Evolutionary conservation across 2,888 invertebrate species (phyloP).

Genomic region (Folsomia candida): DNA sequence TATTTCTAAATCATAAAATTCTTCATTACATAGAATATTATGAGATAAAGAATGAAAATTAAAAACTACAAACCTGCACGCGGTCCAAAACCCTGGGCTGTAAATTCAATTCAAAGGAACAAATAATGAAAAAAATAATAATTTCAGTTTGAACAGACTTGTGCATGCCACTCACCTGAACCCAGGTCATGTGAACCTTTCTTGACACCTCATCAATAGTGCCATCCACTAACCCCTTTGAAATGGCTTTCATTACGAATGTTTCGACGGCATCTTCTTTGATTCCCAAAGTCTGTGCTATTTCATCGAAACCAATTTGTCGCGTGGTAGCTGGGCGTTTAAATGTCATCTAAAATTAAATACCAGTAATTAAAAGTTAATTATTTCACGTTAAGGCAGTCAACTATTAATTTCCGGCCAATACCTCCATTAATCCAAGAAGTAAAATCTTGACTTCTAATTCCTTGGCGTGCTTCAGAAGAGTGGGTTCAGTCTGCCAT

Average conservation of each 20-base stretch:
- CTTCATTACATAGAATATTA: neutral
- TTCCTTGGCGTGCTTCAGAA: slow-evolving; percentile 75
- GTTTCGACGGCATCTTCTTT: slow-evolving; percentile 84
- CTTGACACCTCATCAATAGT: slow-evolving; percentile 85
- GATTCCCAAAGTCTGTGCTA: slow-evolving; percentile 79
- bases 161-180: too few relatives aligned
- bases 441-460: slow-evolving; percentile 90
- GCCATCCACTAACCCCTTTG: slow-evolving; percentile 88
- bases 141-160: too few relatives aligned
- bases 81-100: slow-evolving; percentile 73
- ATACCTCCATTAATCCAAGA: slow-evolving; percentile 90
- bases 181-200: slow-evolving; percentile 78
- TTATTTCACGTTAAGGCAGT: neutral
- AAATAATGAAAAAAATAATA: too few relatives aligned
- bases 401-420: slow-evolving; percentile 20
- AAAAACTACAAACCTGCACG: slow-evolving; percentile 57
- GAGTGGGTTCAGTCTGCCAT: slow-evolving; percentile 78
- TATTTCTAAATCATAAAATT: neutral
- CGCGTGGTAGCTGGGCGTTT: slow-evolving; percentile 83
- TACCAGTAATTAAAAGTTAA: neutral
- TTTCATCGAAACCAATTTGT: slow-evolving; percentile 84
- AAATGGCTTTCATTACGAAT: slow-evolving; percentile 95
- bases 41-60: neutral
- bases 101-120: too few relatives aligned
- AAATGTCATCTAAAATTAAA: slow-evolving; percentile 79